Evolutionary conservation across 1,140 invertebrate species (phyloP), one percentile per base, ranked within the genome.

Genomic region (Drosophila ironensis): DNA sequence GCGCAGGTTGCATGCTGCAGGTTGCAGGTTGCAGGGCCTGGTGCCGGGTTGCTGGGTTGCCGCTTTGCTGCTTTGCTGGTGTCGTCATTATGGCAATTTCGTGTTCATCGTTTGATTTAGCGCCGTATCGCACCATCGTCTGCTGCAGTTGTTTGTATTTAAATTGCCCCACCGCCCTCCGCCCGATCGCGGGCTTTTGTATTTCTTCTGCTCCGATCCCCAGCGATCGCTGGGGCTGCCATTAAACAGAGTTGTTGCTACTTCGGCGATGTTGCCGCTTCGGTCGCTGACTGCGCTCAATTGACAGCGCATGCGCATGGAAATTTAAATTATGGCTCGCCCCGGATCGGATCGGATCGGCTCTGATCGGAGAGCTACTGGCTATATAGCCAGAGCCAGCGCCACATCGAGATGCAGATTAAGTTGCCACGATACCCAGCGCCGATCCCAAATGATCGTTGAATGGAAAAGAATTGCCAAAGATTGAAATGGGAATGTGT

Each of bases 31-130:
- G 28, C 59, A 37, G 38, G 40, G 45, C 38, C 25, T 35, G n/a
- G n/a, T n/a, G n/a, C n/a, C n/a, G n/a, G n/a, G n/a, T n/a, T n/a
- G n/a, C n/a, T n/a, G n/a, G n/a, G n/a, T n/a, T n/a, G n/a, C n/a
- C n/a, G n/a, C n/a, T n/a, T n/a, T n/a, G n/a, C n/a, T n/a, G n/a
- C n/a, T n/a, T n/a, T n/a, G 27, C 14, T 27, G 30, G 47, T 72
- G 72, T 72, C 72, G 69, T 84, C 77, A 77, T 84, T 84, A 84
- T 82, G 78, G 77, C 72, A 73, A 82, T 84, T 84, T 82, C 72
- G 78, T 84, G 77, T 66, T 67, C 69, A 51, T 64, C 68, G 78
- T 70, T 82, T 82, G 77, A 82, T 82, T 82, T 82, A 82, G 72
- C 77, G 78, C 78, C 72, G n/a, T n/a, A 81, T 40, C 57, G 56